These are phyloP conservation scores for Forpus xanthops DNA, from an alignment of 2,797 vertebrate genomes.

Conservation along the genomic window DNA sequence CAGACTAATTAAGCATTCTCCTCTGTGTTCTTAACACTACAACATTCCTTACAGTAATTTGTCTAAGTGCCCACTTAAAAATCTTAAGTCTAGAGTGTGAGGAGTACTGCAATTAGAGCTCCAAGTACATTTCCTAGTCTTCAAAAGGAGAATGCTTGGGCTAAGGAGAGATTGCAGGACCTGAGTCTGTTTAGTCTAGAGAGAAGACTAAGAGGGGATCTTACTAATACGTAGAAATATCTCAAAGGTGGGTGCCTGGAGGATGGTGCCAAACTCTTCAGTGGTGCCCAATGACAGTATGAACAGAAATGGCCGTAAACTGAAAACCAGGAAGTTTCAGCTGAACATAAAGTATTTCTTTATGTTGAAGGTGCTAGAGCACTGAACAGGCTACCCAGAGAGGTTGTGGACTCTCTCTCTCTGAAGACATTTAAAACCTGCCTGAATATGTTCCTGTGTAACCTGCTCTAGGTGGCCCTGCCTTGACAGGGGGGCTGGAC, in stretches of 20 bases:
- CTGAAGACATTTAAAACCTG: not conserved
- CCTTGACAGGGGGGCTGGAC: not conserved
- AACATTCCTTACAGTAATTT: not conserved
- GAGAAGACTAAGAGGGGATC: not conserved
- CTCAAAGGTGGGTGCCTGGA: not conserved
- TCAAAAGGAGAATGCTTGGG: not conserved
- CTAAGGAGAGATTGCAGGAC: not conserved
- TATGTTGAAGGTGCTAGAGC: not conserved
- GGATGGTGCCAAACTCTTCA: not conserved
- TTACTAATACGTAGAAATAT: not conserved
- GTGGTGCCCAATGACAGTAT: not conserved
- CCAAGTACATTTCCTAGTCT: not conserved
- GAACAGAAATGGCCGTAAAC: not conserved
- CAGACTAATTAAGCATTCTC: not conserved
- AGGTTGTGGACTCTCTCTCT: not conserved
- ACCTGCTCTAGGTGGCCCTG: not conserved
- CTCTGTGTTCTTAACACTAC: not conserved
- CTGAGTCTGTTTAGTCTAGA: not conserved
- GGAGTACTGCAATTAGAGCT: not conserved
- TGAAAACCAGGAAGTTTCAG: not conserved
- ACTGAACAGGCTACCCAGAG: not conserved
- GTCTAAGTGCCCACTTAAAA: not conserved
- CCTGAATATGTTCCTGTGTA: not conserved
- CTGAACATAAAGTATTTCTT: not conserved
- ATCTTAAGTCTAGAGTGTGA: not conserved